phyloP scores from a whole-genome alignment of 2,888 invertebrate species.

The Agonopterix heracliana region DNA sequence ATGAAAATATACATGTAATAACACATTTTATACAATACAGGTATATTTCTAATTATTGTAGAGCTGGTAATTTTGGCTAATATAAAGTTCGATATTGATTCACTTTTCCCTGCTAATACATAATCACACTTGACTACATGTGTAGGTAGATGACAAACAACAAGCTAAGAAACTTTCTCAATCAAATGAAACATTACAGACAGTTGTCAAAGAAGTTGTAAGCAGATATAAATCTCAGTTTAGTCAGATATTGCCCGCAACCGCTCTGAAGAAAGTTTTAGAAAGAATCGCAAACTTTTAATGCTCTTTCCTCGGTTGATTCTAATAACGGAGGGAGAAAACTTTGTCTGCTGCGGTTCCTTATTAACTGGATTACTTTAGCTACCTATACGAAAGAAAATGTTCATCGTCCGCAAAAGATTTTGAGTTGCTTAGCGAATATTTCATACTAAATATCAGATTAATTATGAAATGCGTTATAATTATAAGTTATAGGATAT shows the following conservation, averaged over 20 bases:
- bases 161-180: conserved; percentile 33
- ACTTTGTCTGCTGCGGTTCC: background rate
- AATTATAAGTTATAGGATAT: too few species aligned
- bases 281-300: conserved; percentile 61
- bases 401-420: too few species aligned
- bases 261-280: conserved; percentile 38
- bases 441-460: too few species aligned
- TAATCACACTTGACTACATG: too few species aligned
- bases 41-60: too few species aligned
- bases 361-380: background rate
- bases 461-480: too few species aligned
- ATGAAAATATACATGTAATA: too few species aligned
- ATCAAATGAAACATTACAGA: conserved; percentile 46
- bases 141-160: background rate
- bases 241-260: conserved; percentile 51
- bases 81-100: background rate
- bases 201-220: conserved; percentile 54
- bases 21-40: too few species aligned
- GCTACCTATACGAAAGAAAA: too few species aligned
- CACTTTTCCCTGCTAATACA: background rate
- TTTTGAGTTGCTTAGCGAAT: too few species aligned
- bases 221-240: conserved; percentile 61
- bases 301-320: conserved; percentile 51
- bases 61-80: too few species aligned
- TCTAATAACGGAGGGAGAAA: conserved; percentile 39